Conservation (phyloP, 2,888 invertebrate species). For the Mimachlamys varia region DNA sequence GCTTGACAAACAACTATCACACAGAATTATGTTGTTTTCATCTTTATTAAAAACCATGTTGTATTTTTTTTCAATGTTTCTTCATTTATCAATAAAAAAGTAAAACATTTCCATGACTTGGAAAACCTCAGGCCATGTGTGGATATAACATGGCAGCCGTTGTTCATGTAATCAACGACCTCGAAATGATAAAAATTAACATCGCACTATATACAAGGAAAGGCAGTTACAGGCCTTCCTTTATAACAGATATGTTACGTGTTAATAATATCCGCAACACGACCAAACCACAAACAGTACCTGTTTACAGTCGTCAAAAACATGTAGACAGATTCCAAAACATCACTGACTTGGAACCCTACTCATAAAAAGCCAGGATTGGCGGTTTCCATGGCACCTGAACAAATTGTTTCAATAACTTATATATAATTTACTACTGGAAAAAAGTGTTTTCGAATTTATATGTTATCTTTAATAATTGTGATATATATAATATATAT, state of each 20-base stretch:
- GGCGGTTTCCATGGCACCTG: not conserved
- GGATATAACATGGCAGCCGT: constrained; percentile 11
- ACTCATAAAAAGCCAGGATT: not conserved
- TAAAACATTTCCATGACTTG: constrained; percentile 23
- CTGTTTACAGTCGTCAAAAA: constrained; percentile 9
- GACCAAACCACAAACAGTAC: constrained; percentile 24
- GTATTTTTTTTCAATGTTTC: constrained; percentile 23
- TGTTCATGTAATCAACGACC: not conserved
- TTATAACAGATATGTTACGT: not conserved
- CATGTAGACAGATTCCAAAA: not conserved
- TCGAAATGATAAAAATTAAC: not conserved
- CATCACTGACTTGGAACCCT: not conserved
- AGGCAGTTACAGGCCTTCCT: not conserved
- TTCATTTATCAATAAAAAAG: constrained; percentile 36
- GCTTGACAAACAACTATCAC: not conserved
- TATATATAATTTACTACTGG: constrained; percentile 2
- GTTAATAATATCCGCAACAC: not conserved
- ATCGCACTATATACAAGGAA: constrained; percentile 31
- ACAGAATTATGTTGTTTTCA: constrained; percentile 20
- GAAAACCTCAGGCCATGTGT: constrained; percentile 19
- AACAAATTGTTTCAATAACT: constrained; percentile 4
- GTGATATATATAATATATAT: not conserved
- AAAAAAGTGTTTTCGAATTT: not conserved
- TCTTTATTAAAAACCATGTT: constrained; percentile 31
- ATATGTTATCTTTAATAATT: not conserved